phyloP scores from a whole-genome alignment of 2,113 vertebrate genomes.

The Hylia prasina region DNA sequence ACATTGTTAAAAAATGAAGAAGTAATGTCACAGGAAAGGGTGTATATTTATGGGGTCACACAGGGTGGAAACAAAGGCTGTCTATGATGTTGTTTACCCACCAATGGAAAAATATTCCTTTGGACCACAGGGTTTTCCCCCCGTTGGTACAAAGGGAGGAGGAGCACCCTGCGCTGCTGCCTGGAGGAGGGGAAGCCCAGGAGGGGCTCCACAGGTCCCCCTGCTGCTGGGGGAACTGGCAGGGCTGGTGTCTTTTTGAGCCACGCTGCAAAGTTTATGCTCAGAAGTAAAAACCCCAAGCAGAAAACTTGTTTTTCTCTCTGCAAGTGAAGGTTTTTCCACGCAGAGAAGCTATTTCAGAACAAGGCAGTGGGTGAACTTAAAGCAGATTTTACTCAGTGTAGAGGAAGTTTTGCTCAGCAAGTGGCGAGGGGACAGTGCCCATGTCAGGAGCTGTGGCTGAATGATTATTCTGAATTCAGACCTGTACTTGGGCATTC shows the following conservation, averaged over 20 bases:
- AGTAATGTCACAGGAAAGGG: not conserved
- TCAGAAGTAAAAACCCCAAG: not conserved
- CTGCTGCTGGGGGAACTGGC: too few relatives aligned
- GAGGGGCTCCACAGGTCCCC: not conserved
- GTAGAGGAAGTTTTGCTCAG: not conserved
- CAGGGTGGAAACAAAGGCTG: not conserved
- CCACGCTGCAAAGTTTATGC: fast-evolving
- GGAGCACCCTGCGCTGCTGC: not conserved
- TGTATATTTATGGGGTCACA: not conserved
- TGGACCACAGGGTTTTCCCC: not conserved
- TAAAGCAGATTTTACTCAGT: not conserved
- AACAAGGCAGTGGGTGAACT: not conserved
- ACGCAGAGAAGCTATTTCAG: fast-evolving
- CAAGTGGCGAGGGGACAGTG: not conserved
- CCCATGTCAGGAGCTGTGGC: fast-evolving
- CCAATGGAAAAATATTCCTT: not conserved
- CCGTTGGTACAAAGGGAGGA: not conserved
- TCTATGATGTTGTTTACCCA: not conserved
- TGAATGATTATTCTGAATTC: not conserved
- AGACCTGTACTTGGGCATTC: fast-evolving
- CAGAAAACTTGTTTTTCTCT: not conserved
- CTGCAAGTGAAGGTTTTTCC: not conserved
- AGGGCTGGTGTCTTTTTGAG: not conserved
- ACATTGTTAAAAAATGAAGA: conserved; percentile 2
- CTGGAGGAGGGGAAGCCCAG: not conserved